These are phyloP conservation scores for Oscheius onirici DNA, from an alignment of 2,888 invertebrate genomes.

Conservation along the genomic window DNA sequence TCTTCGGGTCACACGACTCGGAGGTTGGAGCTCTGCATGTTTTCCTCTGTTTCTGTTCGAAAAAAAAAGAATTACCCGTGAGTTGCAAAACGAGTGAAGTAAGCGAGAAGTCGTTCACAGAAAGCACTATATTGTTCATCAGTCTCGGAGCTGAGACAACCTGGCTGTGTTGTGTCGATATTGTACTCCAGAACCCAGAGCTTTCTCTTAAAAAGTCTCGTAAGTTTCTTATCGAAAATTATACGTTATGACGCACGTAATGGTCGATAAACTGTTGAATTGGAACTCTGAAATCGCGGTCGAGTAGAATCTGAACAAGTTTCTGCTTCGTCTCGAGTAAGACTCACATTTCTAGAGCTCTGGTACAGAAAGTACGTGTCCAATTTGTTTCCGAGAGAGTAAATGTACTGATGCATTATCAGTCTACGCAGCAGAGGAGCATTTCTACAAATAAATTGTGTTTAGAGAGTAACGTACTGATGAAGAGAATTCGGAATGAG, in stretches of 20 bases:
- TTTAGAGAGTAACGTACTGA: background rate
- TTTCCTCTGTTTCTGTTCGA: background rate
- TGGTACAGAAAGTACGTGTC: conserved; percentile 38
- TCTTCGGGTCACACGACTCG: conserved; percentile 32
- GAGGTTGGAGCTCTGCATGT: conserved; percentile 24
- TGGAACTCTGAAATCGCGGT: conserved; percentile 33
- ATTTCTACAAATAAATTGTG: conserved; percentile 21
- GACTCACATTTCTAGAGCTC: conserved; percentile 1
- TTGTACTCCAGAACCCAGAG: conserved; percentile 38
- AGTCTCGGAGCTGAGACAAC: conserved; percentile 25
- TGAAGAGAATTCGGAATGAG: conserved; percentile 37
- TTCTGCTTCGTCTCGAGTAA: background rate
- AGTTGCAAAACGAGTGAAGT: conserved; percentile 35
- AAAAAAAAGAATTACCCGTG: conserved; percentile 16
- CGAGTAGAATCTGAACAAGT: conserved; percentile 34
- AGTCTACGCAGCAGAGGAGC: conserved; percentile 38
- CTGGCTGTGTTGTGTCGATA: conserved; percentile 25
- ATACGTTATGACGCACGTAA: conserved; percentile 26
- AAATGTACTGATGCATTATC: conserved; percentile 39
- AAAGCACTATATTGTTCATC: conserved; percentile 29
- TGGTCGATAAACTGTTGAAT: conserved; percentile 28
- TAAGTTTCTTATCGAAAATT: background rate
- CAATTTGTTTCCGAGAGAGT: conserved; percentile 36
- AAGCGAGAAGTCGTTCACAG: conserved; percentile 32
- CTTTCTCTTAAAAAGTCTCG: conserved; percentile 1